These are phyloP conservation scores for Hypocryptadius cinnamomeus DNA, from an alignment of 2,113 vertebrate species.

Conservation along the genomic window DNA sequence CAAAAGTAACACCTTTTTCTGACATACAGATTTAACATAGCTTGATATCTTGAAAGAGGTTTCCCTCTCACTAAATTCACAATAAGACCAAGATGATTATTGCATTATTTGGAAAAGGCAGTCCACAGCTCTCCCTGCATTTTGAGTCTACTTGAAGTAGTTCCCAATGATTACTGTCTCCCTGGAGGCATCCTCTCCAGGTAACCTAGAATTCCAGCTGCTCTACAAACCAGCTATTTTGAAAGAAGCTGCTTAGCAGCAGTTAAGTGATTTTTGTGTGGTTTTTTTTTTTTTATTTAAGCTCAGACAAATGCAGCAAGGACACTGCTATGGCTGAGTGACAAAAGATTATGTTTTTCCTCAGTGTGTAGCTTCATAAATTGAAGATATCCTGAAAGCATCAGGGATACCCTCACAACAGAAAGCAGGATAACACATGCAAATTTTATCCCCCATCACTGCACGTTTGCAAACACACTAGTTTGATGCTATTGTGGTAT, in stretches of 20 bases:
- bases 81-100: neutral
- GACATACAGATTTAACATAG: neutral
- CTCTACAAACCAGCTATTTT: neutral
- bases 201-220: neutral
- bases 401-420: neutral
- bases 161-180: neutral
- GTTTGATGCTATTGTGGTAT: neutral
- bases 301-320: neutral
- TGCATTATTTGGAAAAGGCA: neutral
- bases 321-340: neutral
- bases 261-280: neutral
- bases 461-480: neutral
- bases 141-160: neutral
- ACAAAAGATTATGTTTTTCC: neutral
- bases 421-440: neutral
- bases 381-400: neutral
- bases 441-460: fast-evolving
- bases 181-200: neutral
- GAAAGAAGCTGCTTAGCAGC: neutral
- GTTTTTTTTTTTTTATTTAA: neutral
- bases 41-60: neutral
- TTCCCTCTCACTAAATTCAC: neutral
- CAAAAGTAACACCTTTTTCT: neutral
- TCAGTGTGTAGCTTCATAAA: neutral
- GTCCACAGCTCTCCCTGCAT: neutral